Conservation (phyloP, 2,113 vertebrate species). For the Ammodramus savannarum region DNA sequence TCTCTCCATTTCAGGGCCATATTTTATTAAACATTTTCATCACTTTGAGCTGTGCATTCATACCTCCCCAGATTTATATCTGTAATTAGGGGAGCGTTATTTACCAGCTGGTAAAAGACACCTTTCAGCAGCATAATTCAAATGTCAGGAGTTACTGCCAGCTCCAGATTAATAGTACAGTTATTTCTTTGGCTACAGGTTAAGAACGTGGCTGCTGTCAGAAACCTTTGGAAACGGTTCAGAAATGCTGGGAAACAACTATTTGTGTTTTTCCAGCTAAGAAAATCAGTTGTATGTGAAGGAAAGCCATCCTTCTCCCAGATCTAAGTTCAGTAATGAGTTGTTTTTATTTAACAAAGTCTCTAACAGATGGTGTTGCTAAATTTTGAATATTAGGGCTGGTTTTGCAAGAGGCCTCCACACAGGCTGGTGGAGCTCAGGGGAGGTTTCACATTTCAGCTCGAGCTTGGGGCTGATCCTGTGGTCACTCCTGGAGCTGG, state of each 20-base stretch:
- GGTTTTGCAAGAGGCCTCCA: conserved; percentile 17
- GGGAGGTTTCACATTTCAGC: background rate
- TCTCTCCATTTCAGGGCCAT: background rate
- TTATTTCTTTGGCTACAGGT: conserved; percentile 28
- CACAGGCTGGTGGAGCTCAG: background rate
- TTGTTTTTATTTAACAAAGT: conserved; percentile 36
- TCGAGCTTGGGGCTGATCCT: background rate
- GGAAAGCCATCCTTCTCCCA: background rate
- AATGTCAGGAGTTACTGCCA: conserved; percentile 51
- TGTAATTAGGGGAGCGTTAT: conserved; percentile 71
- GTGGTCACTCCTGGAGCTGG: background rate
- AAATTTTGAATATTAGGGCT: conserved; percentile 54
- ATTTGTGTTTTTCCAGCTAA: background rate
- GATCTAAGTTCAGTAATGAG: background rate
- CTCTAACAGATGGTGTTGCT: conserved; percentile 30
- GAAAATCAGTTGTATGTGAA: background rate
- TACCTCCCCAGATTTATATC: conserved; percentile 66
- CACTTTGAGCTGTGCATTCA: conserved; percentile 33
- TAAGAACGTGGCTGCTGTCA: background rate
- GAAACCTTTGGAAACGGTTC: background rate
- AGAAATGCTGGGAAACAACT: background rate
- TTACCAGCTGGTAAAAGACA: conserved; percentile 63
- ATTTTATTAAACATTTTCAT: conserved; percentile 72
- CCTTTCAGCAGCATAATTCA: conserved; percentile 49
- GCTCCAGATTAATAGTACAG: conserved; percentile 10